Evolutionary conservation across 1,140 invertebrate species (phyloP).

Genomic region (Telenomus remus): DNA sequence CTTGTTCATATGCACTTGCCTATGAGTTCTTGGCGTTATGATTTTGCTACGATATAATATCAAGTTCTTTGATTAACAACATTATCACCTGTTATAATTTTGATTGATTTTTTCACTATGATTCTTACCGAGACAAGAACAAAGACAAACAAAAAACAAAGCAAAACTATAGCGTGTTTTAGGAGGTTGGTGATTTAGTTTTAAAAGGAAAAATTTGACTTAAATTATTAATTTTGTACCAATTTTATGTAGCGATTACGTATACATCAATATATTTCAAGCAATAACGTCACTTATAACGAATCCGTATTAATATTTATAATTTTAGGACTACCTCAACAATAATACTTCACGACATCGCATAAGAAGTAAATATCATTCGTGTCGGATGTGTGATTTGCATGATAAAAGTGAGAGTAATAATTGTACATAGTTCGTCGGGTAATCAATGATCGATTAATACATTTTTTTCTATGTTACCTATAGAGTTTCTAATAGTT

Average conservation of each 20-base stretch:
- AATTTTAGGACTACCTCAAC: conserved; percentile 45
- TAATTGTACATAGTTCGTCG: conserved; percentile 31
- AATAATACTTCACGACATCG: conserved; percentile 20
- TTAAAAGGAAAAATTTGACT: neutral
- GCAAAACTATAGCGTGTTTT: conserved; percentile 21
- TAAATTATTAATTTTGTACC: conserved; percentile 26
- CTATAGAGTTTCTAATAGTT: conserved; percentile 35
- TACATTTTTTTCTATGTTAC: conserved; percentile 15
- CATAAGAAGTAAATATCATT: conserved; percentile 52
- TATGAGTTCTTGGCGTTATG: conserved; percentile 21
- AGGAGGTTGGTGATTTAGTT: conserved; percentile 12
- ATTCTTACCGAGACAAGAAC: conserved; percentile 3
- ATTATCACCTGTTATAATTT: conserved; percentile 54
- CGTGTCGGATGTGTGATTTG: conserved; percentile 36
- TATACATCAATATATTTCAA: conserved; percentile 21
- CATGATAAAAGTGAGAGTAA: conserved; percentile 57
- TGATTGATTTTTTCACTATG: conserved; percentile 18
- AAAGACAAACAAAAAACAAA: too few relatives aligned
- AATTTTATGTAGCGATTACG: conserved; percentile 13
- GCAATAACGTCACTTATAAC: conserved; percentile 28
- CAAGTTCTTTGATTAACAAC: conserved; percentile 37
- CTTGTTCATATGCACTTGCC: conserved; percentile 42
- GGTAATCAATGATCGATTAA: conserved; percentile 18
- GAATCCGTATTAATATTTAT: conserved; percentile 53
- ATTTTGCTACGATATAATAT: conserved; percentile 45